phyloP scores from a whole-genome alignment of 2,113 vertebrate genomes.

The Atrichornis clamosus region DNA sequence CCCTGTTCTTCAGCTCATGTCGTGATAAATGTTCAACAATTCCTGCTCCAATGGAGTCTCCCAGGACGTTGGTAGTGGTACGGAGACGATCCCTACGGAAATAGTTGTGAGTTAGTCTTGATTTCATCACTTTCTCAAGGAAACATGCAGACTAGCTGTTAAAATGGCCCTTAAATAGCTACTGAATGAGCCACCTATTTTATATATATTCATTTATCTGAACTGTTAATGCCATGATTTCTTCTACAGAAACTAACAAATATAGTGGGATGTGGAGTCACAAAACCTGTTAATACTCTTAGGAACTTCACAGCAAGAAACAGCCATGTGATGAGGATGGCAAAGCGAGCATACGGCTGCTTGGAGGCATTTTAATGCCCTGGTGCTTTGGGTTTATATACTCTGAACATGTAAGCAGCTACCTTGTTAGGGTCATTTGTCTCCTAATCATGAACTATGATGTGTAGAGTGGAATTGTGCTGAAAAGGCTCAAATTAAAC shows the following conservation, averaged over 20 bases:
- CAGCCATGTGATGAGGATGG: accelerated
- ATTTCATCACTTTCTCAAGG: background rate
- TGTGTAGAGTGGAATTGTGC: background rate
- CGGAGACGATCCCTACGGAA: conserved; percentile 87
- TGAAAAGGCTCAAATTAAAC: background rate
- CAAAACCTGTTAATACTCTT: background rate
- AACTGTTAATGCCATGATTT: background rate
- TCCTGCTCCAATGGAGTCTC: conserved; percentile 93
- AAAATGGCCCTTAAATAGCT: background rate
- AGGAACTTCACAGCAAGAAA: background rate
- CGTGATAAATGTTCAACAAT: conserved; percentile 93
- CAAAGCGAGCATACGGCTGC: background rate
- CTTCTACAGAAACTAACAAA: background rate
- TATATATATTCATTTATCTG: background rate
- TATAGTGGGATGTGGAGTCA: background rate
- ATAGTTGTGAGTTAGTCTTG: background rate
- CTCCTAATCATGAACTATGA: background rate
- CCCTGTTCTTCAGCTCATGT: conserved; percentile 83
- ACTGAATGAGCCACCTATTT: background rate
- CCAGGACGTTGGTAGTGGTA: conserved; percentile 92
- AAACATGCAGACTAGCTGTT: background rate
- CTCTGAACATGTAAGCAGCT: background rate
- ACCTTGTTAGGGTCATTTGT: background rate
- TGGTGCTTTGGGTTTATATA: background rate
- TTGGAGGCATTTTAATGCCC: background rate